Conservation (phyloP, 2,797 vertebrate genomes). For the Kryptopterus vitreolus region DNA sequence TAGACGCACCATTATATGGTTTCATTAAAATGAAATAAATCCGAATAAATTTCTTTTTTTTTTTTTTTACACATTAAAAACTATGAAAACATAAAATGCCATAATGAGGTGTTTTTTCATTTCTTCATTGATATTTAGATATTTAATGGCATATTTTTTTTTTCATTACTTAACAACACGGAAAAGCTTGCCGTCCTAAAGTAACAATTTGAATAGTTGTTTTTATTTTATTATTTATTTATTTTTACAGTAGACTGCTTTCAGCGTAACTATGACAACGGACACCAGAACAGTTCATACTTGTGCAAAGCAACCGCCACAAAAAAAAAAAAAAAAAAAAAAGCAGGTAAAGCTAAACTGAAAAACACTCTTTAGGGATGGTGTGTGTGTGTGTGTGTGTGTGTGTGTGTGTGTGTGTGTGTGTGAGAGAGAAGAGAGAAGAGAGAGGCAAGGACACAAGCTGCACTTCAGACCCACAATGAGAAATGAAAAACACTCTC, state of each 20-base stretch:
- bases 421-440: not conserved
- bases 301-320: too few relatives aligned
- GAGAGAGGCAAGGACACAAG: not conserved
- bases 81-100: too few relatives aligned
- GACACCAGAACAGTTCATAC: not conserved
- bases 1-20: not conserved
- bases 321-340: too few relatives aligned
- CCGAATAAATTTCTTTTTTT: too few relatives aligned
- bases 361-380: not conserved
- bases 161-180: not conserved
- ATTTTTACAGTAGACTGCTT: too few relatives aligned
- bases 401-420: not conserved
- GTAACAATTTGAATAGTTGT: too few relatives aligned
- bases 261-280: not conserved
- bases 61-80: too few relatives aligned
- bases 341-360: not conserved
- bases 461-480: constrained; percentile 17
- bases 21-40: too few relatives aligned
- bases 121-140: not conserved
- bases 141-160: not conserved
- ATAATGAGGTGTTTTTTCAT: too few relatives aligned
- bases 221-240: too few relatives aligned
- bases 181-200: too few relatives aligned
- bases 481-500: constrained; percentile 1
- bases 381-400: not conserved